Base-by-base conservation (phyloP, 2,888 invertebrate species). In the Xylocampa areola region DNA sequence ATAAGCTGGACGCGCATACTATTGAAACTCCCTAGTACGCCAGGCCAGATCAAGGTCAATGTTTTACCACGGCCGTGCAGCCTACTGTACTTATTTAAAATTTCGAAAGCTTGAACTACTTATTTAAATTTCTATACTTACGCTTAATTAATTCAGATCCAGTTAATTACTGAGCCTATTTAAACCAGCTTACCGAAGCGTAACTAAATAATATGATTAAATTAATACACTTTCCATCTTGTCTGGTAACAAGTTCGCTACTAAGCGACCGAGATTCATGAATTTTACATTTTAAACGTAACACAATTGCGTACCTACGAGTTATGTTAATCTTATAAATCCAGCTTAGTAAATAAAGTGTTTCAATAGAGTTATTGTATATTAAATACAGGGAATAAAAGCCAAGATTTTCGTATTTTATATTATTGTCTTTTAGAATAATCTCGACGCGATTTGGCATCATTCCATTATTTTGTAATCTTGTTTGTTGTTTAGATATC, bases 381-480 rank as follows among this genome's bases (percentile, higher is more conserved):
- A 63, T 44, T 58, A 32, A 52, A 47, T 14, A 17, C 32, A 4
- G 21, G 35, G 19, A 8, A 41, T 30, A 16, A 5, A 4, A 16
- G 29, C 39, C 19, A 35, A 49, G 17, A 43, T 41, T 43, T 27
- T 27, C 27, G 23, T n/a, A n/a, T n/a, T n/a, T n/a, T n/a, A n/a
- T n/a, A n/a, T n/a, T n/a, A n/a, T n/a, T n/a, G n/a, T 44, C 40
- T 62, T 27, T 36, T 8, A 50, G 17, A 68, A 62, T 54, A 39
- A 63, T 65, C 53, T 59, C 51, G 62, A 64, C 63, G 68, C 68
- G 70, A 79, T 80, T 81, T 81, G 81, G 81, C 77, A 74, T 72
- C 45, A 60, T 65, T 78, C 75, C 79, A 79, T 64, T n/a, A n/a
- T n/a, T 66, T 52, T 43, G 47, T 62, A 68, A 59, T 66, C 43